These are phyloP conservation scores for Pristionchus exspectatus DNA, from an alignment of 2,888 invertebrate genomes.

Conservation along the genomic window DNA sequence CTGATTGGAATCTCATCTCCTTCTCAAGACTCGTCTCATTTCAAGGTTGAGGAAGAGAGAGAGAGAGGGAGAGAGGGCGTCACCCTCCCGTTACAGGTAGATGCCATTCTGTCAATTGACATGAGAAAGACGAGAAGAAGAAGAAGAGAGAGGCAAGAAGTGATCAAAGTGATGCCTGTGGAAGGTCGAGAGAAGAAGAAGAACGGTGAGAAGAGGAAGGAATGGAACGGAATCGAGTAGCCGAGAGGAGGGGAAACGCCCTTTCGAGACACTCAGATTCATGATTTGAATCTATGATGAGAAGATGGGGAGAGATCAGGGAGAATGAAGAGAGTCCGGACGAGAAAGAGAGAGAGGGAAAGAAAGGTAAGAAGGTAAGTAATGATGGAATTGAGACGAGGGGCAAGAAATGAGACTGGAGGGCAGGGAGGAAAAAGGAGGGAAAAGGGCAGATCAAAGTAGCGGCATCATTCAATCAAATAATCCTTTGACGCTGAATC, in stretches of 20 bases:
- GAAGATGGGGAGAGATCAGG: constrained; percentile 43
- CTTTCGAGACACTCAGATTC: background rate
- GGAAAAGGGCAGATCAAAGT: constrained; percentile 1
- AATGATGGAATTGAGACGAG: background rate
- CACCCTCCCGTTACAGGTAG: background rate
- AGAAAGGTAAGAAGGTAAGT: constrained; percentile 45
- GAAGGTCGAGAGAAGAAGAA: constrained; percentile 23
- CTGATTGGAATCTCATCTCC: constrained; percentile 34
- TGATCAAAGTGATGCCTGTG: constrained; percentile 21
- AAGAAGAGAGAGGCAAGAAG: background rate
- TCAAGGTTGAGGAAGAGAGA: constrained; percentile 6
- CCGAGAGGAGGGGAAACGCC: constrained; percentile 50
- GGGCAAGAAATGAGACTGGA: constrained; percentile 26
- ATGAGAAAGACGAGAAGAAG: background rate
- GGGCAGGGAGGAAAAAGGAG: constrained; percentile 26
- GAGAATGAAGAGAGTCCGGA: constrained; percentile 35
- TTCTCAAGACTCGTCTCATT: constrained; percentile 31
- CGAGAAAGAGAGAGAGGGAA: constrained; percentile 48
- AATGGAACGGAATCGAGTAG: background rate
- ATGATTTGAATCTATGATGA: constrained; percentile 37
- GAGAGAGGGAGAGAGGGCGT: too few species aligned
- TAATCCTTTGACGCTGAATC: background rate
- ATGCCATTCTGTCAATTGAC: background rate
- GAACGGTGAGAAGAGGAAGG: constrained; percentile 32
- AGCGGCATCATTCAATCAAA: constrained; percentile 1